Evolutionary conservation across 2,888 invertebrate species (phyloP).

Genomic region (Timandra comae): DNA sequence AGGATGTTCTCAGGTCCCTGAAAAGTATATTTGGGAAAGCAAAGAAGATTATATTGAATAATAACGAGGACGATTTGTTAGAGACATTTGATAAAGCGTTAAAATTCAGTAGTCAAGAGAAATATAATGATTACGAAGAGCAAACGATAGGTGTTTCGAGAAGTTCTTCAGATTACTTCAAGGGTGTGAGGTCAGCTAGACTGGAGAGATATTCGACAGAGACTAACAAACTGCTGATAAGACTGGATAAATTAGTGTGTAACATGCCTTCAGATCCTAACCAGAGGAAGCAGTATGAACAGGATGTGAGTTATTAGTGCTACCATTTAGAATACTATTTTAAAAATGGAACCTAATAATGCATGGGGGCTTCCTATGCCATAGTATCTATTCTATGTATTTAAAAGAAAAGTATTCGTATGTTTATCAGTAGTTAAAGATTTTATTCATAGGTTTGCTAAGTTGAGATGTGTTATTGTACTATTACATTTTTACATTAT

Average conservation of each 20-base stretch:
- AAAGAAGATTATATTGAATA: slow-evolving; percentile 78
- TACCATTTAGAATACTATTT: too few relatives aligned
- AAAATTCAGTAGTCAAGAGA: slow-evolving; percentile 57
- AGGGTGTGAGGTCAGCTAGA: slow-evolving; percentile 76
- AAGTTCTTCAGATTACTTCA: slow-evolving; percentile 86
- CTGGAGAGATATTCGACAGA: slow-evolving; percentile 94
- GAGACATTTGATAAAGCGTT: slow-evolving; percentile 76
- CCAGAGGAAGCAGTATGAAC: slow-evolving; percentile 84
- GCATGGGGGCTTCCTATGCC: too few relatives aligned
- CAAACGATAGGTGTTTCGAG: slow-evolving; percentile 80
- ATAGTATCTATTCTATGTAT: too few relatives aligned
- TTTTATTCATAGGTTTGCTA: too few relatives aligned
- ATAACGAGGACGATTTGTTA: slow-evolving; percentile 76
- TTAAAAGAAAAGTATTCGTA: too few relatives aligned
- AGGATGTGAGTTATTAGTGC: slow-evolving; percentile 62
- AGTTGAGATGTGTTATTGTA: too few relatives aligned
- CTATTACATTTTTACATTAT: too few relatives aligned
- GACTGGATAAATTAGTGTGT: slow-evolving; percentile 92
- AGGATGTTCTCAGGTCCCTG: slow-evolving; percentile 86
- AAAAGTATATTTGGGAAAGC: slow-evolving; percentile 93
- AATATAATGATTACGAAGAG: slow-evolving; percentile 54
- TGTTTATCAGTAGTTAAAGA: too few relatives aligned
- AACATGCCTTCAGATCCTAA: slow-evolving; percentile 85
- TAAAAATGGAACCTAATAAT: not conserved
- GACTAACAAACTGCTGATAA: slow-evolving; percentile 95